Conservation (phyloP, 2,888 invertebrate species). For the Mythimna pallens region DNA sequence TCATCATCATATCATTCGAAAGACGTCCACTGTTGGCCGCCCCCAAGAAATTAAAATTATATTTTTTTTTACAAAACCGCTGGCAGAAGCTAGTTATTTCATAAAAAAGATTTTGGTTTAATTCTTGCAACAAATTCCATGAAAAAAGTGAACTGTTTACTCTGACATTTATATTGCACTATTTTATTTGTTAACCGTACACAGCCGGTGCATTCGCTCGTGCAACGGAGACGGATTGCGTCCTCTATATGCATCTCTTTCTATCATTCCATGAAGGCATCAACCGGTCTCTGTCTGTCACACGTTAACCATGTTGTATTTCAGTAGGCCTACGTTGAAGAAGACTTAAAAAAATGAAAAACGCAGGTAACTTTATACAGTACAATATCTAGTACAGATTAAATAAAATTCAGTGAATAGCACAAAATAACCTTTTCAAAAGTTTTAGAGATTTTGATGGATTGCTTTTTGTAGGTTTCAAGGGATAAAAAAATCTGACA, state of each 20-base stretch:
- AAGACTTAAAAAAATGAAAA: constrained; percentile 55
- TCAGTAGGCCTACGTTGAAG: constrained; percentile 56
- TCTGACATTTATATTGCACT: constrained; percentile 22
- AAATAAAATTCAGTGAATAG: constrained; percentile 32
- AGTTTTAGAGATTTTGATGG: constrained; percentile 22
- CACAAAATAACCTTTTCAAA: constrained; percentile 10
- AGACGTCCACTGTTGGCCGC: no score
- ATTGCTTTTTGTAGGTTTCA: constrained; percentile 25
- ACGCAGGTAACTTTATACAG: constrained; percentile 27
- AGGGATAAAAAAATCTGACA: neutral
- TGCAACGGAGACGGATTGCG: constrained; percentile 78
- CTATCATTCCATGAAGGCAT: constrained; percentile 58
- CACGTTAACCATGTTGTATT: constrained; percentile 61
- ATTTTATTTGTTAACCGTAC: constrained; percentile 64
- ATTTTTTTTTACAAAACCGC: no score
- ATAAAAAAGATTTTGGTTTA: neutral
- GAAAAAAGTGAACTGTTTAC: constrained; percentile 13
- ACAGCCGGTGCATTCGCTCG: constrained; percentile 82
- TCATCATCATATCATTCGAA: no score
- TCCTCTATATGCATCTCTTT: constrained; percentile 71
- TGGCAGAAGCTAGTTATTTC: neutral
- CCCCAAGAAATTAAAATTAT: no score
- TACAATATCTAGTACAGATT: constrained; percentile 8
- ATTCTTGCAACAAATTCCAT: neutral
- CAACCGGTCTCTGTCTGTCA: constrained; percentile 66